Base-by-base conservation (phyloP, 2,888 invertebrate species). In the Tachina grossa region DNA sequence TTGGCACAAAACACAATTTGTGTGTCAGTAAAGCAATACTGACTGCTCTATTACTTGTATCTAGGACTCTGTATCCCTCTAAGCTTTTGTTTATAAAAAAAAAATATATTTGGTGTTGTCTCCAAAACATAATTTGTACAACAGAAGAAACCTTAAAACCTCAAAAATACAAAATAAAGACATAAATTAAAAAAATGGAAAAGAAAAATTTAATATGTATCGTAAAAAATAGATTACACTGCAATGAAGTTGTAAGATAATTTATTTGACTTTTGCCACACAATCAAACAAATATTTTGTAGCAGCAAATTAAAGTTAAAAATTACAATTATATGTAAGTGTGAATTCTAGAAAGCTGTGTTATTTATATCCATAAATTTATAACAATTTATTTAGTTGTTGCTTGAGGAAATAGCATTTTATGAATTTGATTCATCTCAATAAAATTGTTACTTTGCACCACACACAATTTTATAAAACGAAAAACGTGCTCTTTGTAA, bases 141-240 rank as follows among this genome's bases (percentile, higher is more conserved):
- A 72, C 59, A 51, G 53, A 81, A 51, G 53, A 81, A 81, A 84
- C 76, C 84, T 79, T 79, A 79, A 84, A 84, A 84, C 84, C 72
- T 79, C 16, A 63, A 77, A 81, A 31, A 81, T 13, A 55, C 39
- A 61, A 31, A 72, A 68, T 68, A 68, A 68, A 74, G 55, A 47
- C 47, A 69, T 78, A 47, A 83, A 83, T 77, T 53, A 59, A 10
- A 68, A 31, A 61, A 74, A 1, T n/a, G 19, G 19, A n/a, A 13
- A 14, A 65, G 31, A 51, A 68, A 68, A 55, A 14, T 57, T n/a
- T n/a, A n/a, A 13, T 4, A 41, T 53, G 55, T 16, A 71, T 43
- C 43, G 43, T 0, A 11, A 31, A 13, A 31, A 16, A 19, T 10
- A 53, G 13, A 19, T 53, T 31, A 16, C 16, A 68, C 19, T 22